Base-by-base conservation (phyloP, 2,113 vertebrate genomes). In the Progne subis region DNA sequence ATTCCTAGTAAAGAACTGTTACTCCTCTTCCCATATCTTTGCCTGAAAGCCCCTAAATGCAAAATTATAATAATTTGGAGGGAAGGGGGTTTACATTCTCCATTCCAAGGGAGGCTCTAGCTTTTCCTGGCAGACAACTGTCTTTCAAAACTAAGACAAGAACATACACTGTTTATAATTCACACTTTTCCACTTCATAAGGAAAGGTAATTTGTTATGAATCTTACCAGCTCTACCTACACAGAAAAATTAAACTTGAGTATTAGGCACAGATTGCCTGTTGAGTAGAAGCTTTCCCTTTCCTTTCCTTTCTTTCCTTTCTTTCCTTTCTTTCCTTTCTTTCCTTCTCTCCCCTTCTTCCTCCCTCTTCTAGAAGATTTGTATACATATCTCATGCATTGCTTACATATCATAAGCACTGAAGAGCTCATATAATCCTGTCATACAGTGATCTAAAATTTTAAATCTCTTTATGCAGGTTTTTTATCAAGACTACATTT, bases 261-360 rank as follows among this genome's bases (percentile, higher is more conserved):
- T 44, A 53, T 76, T 34, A 65, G 20, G 26, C 8, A 43, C 14
- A 32, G 16, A 5, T 70, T 59, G 29, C 13, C 13, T 37, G 25
- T 26, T 0, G 4, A 70, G 23, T 10, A 53, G 11, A 8, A 16
- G 3, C 2, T 67, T 64, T 6, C 0, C 17, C 1, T 34, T 2
- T 24, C 3, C 1, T 34, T 2, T 24, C 3, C 9, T 39, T 18
- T 8, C 25, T 28, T 13, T 41, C 41, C 55, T 39, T n/a, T 55
- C 10, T 31, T 3, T 55, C 6, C 31, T 5, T 37, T 37, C 37
- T 37, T 37, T 37, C 18, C 10, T 53, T 10, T 29, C 11, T 53
- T 13, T 32, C 5, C 19, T 3, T 29, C 5, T 16, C 1, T 23
- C 5, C 4, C 14, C 8, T 12, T 49, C 21, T 43, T 3, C 44